Evolutionary conservation across 1,140 invertebrate genomes (phyloP).

Genomic region (Holcopasites calliopsidis): DNA sequence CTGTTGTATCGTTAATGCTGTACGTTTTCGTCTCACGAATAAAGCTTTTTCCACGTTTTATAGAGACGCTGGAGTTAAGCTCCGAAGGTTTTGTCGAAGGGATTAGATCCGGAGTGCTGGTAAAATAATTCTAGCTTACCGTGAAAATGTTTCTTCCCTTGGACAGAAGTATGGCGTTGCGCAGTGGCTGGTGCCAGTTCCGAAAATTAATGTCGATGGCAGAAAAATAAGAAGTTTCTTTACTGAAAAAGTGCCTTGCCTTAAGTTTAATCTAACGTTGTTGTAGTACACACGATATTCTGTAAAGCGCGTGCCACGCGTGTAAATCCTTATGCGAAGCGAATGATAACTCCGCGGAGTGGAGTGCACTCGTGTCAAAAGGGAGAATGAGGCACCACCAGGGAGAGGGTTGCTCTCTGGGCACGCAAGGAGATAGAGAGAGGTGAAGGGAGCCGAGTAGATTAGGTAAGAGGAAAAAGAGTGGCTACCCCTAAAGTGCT

Average conservation of each 20-base stretch:
- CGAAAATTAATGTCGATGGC: no score
- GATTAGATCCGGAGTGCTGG: background rate
- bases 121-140: background rate
- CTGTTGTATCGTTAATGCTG: slow-evolving; percentile 46
- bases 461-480: slow-evolving; percentile 39
- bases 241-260: no score
- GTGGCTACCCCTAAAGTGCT: slow-evolving; percentile 34
- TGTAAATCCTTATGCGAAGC: slow-evolving; percentile 42
- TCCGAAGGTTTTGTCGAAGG: background rate
- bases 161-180: no score
- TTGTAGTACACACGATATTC: no score
- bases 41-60: background rate
- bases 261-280: no score
- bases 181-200: no score
- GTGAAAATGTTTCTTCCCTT: no score
- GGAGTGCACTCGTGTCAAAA: slow-evolving; percentile 35
- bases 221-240: no score
- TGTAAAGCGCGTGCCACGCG: slow-evolving; percentile 6
- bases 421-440: background rate
- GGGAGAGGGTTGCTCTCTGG: background rate
- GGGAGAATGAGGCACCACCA: background rate
- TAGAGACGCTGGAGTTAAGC: background rate
- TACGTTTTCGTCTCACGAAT: slow-evolving; percentile 22
- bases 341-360: slow-evolving; percentile 42
- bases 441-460: slow-evolving; percentile 5